Percentiles rank a stretch among this genome's conserved stretches.
Evolutionary conservation across 1,140 invertebrate genomes (phyloP).

Genomic region (Notospermus geniculatus): DNA sequence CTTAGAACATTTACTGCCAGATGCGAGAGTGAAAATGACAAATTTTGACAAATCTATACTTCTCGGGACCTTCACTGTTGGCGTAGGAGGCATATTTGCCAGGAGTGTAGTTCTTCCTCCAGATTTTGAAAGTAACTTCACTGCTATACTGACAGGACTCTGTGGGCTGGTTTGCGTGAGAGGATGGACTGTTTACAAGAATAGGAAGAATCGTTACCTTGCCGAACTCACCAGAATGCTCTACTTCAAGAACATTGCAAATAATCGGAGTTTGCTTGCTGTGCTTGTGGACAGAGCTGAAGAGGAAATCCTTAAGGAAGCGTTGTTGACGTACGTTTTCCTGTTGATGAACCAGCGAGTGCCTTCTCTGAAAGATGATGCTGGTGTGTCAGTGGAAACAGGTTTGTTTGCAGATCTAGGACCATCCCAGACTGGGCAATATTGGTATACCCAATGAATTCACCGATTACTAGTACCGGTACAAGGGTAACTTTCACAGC

Average conservation of each 20-base stretch:
- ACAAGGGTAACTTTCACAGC: too few species aligned
- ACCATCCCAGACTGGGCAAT: too few species aligned
- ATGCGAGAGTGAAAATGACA: slow-evolving; percentile 42
- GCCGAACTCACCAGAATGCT: slow-evolving; percentile 40
- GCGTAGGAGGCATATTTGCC: slow-evolving; percentile 31
- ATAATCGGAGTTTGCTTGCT: slow-evolving; percentile 48
- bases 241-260: slow-evolving; percentile 52
- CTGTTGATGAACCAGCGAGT: slow-evolving; percentile 36
- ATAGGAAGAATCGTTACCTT: slow-evolving; percentile 41
- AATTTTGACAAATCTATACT: slow-evolving; percentile 37
- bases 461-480: too few species aligned
- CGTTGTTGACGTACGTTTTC: slow-evolving; percentile 44
- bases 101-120: slow-evolving; percentile 41
- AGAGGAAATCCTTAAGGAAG: slow-evolving; percentile 52
- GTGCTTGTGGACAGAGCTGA: slow-evolving; percentile 49
- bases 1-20: slow-evolving; percentile 50
- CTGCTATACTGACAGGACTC: slow-evolving; percentile 26
- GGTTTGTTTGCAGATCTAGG: slow-evolving; percentile 19
- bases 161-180: slow-evolving; percentile 21
- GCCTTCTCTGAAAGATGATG: not conserved
- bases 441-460: too few species aligned
- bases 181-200: slow-evolving; percentile 37
- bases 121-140: slow-evolving; percentile 27
- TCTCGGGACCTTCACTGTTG: slow-evolving; percentile 27
- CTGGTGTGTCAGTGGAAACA: slow-evolving; percentile 29